A percentile compares a stretch with the other conserved stretches of the same genome.
phyloP scores from a whole-genome alignment of 2,113 vertebrate species.

The Clarias macrocephalus region DNA sequence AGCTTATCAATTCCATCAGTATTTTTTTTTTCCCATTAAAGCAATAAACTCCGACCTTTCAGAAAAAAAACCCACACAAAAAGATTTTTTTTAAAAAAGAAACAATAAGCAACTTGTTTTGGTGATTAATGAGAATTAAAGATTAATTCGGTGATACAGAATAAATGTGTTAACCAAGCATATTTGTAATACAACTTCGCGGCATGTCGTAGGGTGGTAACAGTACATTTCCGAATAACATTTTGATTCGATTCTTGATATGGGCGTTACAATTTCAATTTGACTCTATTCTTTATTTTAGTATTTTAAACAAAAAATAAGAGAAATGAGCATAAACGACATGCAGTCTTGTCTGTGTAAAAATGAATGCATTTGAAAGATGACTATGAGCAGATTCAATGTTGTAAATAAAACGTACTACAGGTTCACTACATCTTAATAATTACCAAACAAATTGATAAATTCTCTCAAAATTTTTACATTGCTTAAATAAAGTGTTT shows the following conservation, averaged over 20 bases:
- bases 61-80: background rate
- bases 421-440: background rate
- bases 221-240: background rate
- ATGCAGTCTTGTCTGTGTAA: background rate
- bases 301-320: background rate
- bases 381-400: background rate
- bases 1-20: too few relatives aligned
- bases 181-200: background rate
- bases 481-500: background rate
- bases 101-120: background rate
- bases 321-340: background rate
- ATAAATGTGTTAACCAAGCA: background rate
- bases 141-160: background rate
- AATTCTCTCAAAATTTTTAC: background rate
- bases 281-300: background rate
- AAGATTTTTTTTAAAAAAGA: background rate
- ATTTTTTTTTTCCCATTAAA: background rate
- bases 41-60: background rate
- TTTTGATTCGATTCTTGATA: background rate
- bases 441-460: background rate
- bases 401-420: background rate
- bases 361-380: background rate
- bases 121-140: background rate
- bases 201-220: background rate
- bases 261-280: background rate